These are phyloP conservation scores for Coregonus ussuriensis DNA, from an alignment of 2,797 vertebrate genomes.

Conservation along the genomic window DNA sequence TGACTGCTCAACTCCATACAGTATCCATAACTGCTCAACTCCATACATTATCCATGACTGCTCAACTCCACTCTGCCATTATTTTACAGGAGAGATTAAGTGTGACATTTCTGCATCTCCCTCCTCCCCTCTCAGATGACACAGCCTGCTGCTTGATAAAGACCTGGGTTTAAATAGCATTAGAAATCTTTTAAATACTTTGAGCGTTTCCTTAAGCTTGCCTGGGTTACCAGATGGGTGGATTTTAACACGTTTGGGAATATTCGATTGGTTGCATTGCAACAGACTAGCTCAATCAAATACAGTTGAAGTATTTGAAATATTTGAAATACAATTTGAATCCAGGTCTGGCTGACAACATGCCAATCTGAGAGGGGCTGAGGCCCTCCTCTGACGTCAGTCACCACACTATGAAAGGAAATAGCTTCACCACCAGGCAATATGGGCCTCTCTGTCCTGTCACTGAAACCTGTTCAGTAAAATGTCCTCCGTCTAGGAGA, in stretches of 20 bases:
- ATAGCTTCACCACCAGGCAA: slow-evolving; percentile 34
- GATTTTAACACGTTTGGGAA: background rate
- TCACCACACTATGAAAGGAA: slow-evolving; percentile 35
- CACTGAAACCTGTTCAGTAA: slow-evolving; percentile 44
- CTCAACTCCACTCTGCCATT: slow-evolving; percentile 24
- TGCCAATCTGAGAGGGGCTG: slow-evolving; percentile 25
- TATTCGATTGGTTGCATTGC: no score
- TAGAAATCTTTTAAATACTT: background rate
- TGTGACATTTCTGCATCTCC: slow-evolving; percentile 40
- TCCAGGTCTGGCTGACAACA: slow-evolving; percentile 13
- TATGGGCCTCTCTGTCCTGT: slow-evolving; percentile 37
- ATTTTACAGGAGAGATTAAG: slow-evolving; percentile 30
- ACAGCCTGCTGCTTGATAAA: background rate
- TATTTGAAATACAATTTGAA: background rate
- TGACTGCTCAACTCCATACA: no score
- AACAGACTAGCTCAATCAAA: background rate
- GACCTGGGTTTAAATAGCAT: background rate
- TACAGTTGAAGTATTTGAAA: background rate
- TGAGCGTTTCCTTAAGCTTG: background rate
- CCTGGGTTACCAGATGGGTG: background rate
- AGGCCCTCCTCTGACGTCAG: slow-evolving; percentile 17
- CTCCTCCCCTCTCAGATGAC: slow-evolving; percentile 35
- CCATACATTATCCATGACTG: slow-evolving; percentile 24
- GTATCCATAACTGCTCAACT: background rate
- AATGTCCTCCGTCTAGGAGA: slow-evolving; percentile 22